A percentile compares a stretch with the other conserved stretches of the same genome.
Conservation (phyloP, 2,113 vertebrate species). For the Mohoua ochrocephala region DNA sequence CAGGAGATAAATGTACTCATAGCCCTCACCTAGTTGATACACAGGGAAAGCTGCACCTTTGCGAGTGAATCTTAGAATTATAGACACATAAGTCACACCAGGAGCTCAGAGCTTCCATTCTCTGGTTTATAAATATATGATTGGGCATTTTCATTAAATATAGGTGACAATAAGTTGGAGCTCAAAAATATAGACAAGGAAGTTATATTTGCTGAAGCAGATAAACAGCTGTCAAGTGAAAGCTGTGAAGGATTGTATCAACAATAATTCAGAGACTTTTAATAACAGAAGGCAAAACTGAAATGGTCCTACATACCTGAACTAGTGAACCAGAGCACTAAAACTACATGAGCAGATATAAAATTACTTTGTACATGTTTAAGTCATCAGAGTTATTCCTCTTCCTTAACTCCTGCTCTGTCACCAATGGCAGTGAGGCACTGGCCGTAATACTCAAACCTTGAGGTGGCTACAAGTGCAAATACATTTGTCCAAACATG, state of each 20-base stretch:
- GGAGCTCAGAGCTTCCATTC: not conserved
- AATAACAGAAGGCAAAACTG: not conserved
- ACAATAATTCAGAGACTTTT: not conserved
- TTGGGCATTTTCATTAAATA: not conserved
- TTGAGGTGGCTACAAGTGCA: not conserved
- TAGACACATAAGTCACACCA: not conserved
- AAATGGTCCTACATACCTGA: not conserved
- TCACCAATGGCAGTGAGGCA: not conserved
- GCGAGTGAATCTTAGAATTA: not conserved
- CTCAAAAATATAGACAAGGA: not conserved
- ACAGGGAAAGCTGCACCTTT: not conserved
- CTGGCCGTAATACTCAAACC: not conserved
- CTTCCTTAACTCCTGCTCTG: not conserved
- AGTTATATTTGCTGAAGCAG: not conserved
- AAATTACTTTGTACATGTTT: not conserved
- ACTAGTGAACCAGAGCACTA: not conserved
- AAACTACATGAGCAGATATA: not conserved
- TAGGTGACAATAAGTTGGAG: fast-evolving
- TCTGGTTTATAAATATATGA: not conserved
- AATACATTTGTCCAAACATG: not conserved
- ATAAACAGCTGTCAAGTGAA: not conserved
- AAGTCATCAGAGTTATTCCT: not conserved
- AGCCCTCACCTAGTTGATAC: not conserved
- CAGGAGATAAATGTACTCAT: not conserved
- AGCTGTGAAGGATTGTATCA: not conserved